These are phyloP conservation scores for Drosophila setosimentum DNA, from an alignment of 2,888 invertebrate genomes.

Conservation along the genomic window DNA sequence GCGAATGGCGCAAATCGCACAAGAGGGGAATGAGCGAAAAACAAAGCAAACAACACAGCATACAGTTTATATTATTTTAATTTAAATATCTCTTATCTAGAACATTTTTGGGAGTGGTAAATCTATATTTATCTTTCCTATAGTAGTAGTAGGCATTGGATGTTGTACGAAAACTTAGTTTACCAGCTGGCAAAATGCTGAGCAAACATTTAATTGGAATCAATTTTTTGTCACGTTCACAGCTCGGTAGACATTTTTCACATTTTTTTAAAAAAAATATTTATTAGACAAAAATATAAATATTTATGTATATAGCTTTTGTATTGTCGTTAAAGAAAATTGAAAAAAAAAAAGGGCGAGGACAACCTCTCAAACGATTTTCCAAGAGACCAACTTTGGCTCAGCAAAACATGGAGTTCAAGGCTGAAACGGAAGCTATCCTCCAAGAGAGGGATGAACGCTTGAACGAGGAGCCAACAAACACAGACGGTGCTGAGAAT, in stretches of 20 bases:
- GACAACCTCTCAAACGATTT: no score
- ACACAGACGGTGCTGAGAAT: neutral
- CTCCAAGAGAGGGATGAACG: neutral
- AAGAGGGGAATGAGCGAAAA: neutral
- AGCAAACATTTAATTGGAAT: neutral
- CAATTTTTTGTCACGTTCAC: neutral
- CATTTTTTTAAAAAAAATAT: neutral
- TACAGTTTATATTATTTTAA: neutral
- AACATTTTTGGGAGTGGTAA: neutral
- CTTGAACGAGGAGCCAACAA: no score
- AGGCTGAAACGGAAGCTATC: neutral
- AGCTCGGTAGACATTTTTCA: neutral
- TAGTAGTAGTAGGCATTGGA: neutral
- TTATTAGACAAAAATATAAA: neutral
- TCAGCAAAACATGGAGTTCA: neutral
- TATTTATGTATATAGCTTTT: neutral
- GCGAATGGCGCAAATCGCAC: neutral
- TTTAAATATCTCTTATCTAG: neutral
- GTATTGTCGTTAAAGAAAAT: neutral
- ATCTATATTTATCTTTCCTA: neutral
- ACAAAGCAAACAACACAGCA: no score
- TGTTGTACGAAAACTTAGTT: neutral
- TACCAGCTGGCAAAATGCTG: neutral
- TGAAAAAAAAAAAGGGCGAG: neutral
- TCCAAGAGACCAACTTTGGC: neutral